These are phyloP conservation scores for Phengaris alcon DNA, from an alignment of 2,888 invertebrate species.

Conservation along the genomic window DNA sequence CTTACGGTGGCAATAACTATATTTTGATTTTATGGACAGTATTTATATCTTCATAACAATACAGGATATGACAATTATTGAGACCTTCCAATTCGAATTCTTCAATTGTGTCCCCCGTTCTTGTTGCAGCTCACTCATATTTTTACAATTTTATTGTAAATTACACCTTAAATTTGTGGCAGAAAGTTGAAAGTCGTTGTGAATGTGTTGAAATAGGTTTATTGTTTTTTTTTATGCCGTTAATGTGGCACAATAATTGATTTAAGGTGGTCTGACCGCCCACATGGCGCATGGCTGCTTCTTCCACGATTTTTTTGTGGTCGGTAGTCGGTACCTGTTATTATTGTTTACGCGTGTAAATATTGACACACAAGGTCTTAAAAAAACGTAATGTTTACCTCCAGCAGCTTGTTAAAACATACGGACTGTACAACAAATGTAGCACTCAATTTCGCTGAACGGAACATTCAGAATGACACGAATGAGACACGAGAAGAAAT, in stretches of 20 bases:
- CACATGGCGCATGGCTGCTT: constrained; percentile 37
- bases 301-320: constrained; percentile 23
- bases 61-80: constrained; percentile 38
- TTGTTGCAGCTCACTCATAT: constrained; percentile 52
- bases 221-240: constrained; percentile 40
- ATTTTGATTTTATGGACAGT: background rate
- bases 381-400: constrained; percentile 21
- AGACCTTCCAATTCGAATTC: constrained; percentile 35
- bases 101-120: constrained; percentile 39
- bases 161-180: constrained; percentile 9
- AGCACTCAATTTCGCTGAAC: background rate
- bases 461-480: background rate
- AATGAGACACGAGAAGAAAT: background rate
- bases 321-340: constrained; percentile 18
- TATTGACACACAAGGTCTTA: constrained; percentile 13
- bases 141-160: constrained; percentile 36
- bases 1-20: constrained; percentile 8
- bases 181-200: constrained; percentile 7
- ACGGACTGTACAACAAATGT: constrained; percentile 1
- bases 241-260: constrained; percentile 47
- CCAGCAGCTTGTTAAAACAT: background rate
- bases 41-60: constrained; percentile 17
- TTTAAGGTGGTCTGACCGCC: constrained; percentile 43
- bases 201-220: constrained; percentile 31
- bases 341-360: constrained; percentile 25